Evolutionary conservation across 2,888 invertebrate species (phyloP), one percentile per base, ranked within the genome.

Genomic region (Aleiodes testaceus): DNA sequence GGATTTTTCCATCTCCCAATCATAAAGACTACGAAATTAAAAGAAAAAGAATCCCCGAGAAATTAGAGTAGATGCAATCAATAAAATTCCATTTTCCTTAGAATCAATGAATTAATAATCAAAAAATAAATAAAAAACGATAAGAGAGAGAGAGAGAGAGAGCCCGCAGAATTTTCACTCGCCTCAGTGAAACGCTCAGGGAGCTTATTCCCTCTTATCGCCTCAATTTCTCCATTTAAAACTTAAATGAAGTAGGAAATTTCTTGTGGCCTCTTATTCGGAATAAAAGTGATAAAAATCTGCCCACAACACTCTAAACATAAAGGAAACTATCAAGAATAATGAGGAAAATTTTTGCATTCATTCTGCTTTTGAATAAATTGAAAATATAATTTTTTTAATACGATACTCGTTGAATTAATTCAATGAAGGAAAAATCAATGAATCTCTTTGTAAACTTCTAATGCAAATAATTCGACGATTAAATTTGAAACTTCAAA

Each of bases 171-270:
- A 59, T 59, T 59, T 59, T 59, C 36, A 42, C 59, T 59, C 59
- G 59, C 59, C 59, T 59, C 59, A 14, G 36, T 42, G 59, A 42
- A 14, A 18, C 7, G 16, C 59, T 9, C 36, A n/a, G 42, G 42
- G 36, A 42, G 36, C 36, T 36, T 36, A 36, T 36, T 36, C 7
- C 7, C 36, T 42, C 59, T 59, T 59, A 59, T 59, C 59, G 59
- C 59, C 26, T 59, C 59, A 59, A 18, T 42, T 59, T 16, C 42
- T 59, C 42, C 59, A 20, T 59, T 59, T 42, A 59, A 59, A 59
- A 59, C 59, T 59, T 59, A 59, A 59, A 59, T 59, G 59, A 59
- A 59, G 59, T 59, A 59, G 59, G 59, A 59, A 59, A 59, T 59
- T 59, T 59, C 36, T 3, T 42, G 36, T 11, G 36, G 42, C 26